Evolutionary conservation across 2,888 invertebrate species (phyloP).

Genomic region (Biston stratarius): DNA sequence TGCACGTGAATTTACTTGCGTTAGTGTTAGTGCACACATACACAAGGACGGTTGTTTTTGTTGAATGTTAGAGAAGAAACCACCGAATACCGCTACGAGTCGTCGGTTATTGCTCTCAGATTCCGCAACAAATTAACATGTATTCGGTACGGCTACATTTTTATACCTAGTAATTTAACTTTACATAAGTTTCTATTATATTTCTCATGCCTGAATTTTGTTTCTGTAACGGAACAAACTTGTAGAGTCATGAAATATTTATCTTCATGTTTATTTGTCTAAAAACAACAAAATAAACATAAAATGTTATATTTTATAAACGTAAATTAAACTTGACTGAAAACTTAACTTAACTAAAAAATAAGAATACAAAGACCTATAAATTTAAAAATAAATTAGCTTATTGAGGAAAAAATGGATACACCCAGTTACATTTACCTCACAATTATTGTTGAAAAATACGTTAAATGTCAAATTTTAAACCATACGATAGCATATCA

Average conservation of each 20-base stretch:
- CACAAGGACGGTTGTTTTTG: constrained; percentile 72
- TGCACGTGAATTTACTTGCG: constrained; percentile 56
- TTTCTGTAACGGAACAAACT: constrained; percentile 41
- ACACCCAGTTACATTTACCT: too few relatives aligned
- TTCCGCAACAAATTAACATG: constrained; percentile 87
- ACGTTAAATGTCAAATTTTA: too few relatives aligned
- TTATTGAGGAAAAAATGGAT: too few relatives aligned
- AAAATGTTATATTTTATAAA: too few relatives aligned
- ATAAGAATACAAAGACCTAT: too few relatives aligned
- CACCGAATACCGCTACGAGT: constrained; percentile 83
- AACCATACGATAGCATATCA: too few relatives aligned
- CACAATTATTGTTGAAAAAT: too few relatives aligned
- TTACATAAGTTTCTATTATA: constrained; percentile 66
- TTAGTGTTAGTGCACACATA: constrained; percentile 58
- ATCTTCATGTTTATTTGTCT: not conserved
- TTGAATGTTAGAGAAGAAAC: constrained; percentile 83
- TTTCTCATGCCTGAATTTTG: constrained; percentile 40
- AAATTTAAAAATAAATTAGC: too few relatives aligned
- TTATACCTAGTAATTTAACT: constrained; percentile 78
- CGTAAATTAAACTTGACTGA: too few relatives aligned
- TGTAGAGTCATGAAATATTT: constrained; percentile 10
- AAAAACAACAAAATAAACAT: too few relatives aligned
- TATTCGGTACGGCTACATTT: constrained; percentile 83
- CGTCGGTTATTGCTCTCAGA: constrained; percentile 85
- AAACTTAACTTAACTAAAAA: too few relatives aligned